Percentiles rank a stretch among this genome's conserved stretches.
Evolutionary conservation across 2,888 invertebrate genomes (phyloP).

Genomic region (Apomyelois bistriatella): DNA sequence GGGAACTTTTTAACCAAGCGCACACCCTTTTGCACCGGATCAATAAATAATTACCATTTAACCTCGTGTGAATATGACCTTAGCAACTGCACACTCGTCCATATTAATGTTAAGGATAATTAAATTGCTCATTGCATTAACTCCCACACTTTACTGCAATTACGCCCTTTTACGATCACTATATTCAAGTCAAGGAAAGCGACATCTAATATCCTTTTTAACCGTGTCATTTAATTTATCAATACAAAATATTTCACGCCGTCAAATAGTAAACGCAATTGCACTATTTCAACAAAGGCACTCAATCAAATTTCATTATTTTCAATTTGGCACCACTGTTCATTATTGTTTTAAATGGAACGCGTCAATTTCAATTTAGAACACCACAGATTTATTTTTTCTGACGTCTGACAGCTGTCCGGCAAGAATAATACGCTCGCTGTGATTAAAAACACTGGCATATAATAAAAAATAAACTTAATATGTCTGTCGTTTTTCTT

Average conservation of each 20-base stretch:
- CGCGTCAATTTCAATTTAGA: constrained; percentile 74
- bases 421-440: constrained; percentile 37
- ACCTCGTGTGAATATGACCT: constrained; percentile 65
- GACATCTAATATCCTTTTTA: background rate
- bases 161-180: constrained; percentile 4
- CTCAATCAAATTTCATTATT: constrained; percentile 68
- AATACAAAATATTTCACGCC: constrained; percentile 24
- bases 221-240: constrained; percentile 8
- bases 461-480: constrained; percentile 18
- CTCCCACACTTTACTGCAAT: constrained; percentile 8
- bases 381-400: constrained; percentile 55
- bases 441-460: constrained; percentile 36
- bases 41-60: constrained; percentile 59
- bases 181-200: background rate
- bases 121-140: constrained; percentile 1
- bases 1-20: constrained; percentile 44
- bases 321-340: constrained; percentile 57
- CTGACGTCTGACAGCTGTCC: constrained; percentile 52
- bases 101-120: constrained; percentile 16
- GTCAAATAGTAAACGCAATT: constrained; percentile 31
- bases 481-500: constrained; percentile 22
- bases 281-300: constrained; percentile 36
- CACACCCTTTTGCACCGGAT: constrained; percentile 54
- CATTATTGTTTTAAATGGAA: constrained; percentile 74
- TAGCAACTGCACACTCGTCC: constrained; percentile 31